A percentile compares a stretch with the other conserved stretches of the same genome.
These are phyloP conservation scores for Nymphicus hollandicus DNA, from an alignment of 2,113 vertebrate species.

Conservation along the genomic window DNA sequence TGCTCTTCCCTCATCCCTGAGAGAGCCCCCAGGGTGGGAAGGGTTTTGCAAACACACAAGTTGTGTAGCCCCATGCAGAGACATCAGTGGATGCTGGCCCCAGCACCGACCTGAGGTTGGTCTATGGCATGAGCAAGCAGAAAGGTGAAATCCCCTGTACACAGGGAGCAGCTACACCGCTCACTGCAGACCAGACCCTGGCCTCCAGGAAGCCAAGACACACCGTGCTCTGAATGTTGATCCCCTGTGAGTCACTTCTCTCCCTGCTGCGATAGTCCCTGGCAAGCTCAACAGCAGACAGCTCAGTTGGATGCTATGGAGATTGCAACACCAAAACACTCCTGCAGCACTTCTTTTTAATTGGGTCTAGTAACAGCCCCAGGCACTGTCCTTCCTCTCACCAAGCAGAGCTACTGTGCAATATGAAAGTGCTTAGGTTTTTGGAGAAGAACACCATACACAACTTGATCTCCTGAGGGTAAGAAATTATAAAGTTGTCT, in stretches of 20 bases:
- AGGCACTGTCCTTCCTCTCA: neutral
- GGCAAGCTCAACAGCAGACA: neutral
- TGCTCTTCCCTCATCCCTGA: neutral
- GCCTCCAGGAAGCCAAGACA: rapidly evolving
- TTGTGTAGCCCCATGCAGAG: neutral
- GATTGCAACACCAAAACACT: neutral
- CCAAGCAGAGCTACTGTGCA: neutral
- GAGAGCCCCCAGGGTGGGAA: neutral
- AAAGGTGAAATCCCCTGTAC: neutral
- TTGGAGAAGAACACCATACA: neutral
- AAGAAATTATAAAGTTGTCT: conserved; percentile 1
- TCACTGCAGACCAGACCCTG: neutral
- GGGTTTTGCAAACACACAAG: neutral
- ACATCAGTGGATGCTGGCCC: rapidly evolving
- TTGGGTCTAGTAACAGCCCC: neutral
- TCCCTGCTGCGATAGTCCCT: rapidly evolving
- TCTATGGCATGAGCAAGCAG: neutral
- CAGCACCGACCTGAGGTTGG: neutral
- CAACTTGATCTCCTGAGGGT: neutral
- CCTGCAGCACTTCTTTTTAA: neutral
- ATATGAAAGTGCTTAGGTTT: neutral
- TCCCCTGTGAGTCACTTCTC: neutral
- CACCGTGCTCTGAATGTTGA: rapidly evolving
- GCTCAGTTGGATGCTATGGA: rapidly evolving
- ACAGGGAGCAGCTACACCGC: neutral